Conservation (phyloP, 2,797 vertebrate species). For the Muscicapa comitata region DNA sequence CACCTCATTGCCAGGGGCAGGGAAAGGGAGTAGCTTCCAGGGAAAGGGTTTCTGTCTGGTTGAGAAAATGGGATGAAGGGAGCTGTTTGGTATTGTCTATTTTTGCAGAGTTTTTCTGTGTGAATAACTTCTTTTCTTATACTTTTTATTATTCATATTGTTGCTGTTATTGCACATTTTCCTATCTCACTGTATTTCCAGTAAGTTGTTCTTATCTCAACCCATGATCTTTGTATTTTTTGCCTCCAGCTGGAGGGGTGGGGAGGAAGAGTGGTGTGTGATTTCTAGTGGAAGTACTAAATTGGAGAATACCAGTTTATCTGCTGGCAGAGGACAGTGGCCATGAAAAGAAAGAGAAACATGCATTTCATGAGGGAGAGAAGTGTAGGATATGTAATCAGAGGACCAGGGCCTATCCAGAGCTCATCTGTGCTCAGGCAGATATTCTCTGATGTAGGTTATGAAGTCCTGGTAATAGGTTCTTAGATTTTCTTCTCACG, state of each 20-base stretch:
- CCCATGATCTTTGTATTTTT: background rate
- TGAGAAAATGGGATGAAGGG: fast-evolving
- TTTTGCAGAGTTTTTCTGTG: background rate
- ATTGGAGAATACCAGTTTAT: background rate
- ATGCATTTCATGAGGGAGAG: background rate
- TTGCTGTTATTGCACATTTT: background rate
- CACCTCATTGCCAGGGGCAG: background rate
- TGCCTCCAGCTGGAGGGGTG: fast-evolving
- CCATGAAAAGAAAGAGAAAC: background rate
- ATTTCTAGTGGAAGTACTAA: background rate
- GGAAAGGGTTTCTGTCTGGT: no score
- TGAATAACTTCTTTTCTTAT: background rate
- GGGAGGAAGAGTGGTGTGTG: fast-evolving
- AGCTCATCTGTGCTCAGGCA: background rate
- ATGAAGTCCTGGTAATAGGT: background rate
- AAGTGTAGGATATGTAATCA: background rate
- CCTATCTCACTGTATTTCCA: background rate
- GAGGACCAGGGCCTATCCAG: background rate
- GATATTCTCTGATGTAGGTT: background rate
- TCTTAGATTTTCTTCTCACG: background rate
- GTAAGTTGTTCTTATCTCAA: background rate
- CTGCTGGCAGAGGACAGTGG: background rate
- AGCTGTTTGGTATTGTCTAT: no score
- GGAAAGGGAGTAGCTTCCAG: background rate
- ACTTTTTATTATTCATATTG: background rate